Percentiles rank a stretch among this genome's conserved stretches.
These are phyloP conservation scores for Cuniculus paca DNA, from an alignment of 2,797 vertebrate species.

Conservation along the genomic window DNA sequence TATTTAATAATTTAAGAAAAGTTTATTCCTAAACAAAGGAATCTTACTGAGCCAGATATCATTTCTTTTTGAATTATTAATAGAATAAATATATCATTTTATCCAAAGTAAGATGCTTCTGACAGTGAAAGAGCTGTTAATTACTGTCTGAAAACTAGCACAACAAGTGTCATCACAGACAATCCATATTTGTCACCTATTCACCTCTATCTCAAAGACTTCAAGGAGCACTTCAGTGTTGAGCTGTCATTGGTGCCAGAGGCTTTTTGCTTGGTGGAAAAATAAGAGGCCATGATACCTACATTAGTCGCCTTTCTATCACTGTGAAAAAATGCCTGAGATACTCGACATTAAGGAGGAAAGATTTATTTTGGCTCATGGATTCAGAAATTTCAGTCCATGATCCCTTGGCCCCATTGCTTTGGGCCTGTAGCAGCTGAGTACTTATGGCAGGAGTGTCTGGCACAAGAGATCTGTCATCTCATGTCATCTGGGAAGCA, in stretches of 20 bases:
- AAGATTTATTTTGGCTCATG: neutral
- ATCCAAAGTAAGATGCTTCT: neutral
- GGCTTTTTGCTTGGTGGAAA: neutral
- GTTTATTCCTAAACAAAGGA: constrained; percentile 13
- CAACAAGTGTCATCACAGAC: neutral
- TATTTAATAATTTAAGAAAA: neutral
- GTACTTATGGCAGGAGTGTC: neutral
- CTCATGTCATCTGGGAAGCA: neutral
- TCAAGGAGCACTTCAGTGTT: neutral
- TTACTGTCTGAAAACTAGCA: neutral
- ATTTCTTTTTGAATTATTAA: neutral
- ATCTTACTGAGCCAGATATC: neutral
- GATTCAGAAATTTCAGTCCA: neutral
- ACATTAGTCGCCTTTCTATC: neutral
- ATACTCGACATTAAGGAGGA: neutral
- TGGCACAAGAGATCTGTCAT: no score
- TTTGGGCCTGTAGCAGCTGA: neutral
- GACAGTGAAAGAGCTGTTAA: neutral
- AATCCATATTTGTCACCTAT: neutral
- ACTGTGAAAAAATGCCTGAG: neutral
- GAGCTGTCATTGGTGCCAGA: neutral
- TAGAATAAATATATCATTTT: neutral
- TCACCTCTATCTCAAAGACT: neutral
- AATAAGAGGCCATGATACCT: neutral
- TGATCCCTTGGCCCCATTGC: neutral